A percentile compares a stretch with the other conserved stretches of the same genome.
Conservation (phyloP, 2,888 invertebrate species). For the Hemaris fuciformis region DNA sequence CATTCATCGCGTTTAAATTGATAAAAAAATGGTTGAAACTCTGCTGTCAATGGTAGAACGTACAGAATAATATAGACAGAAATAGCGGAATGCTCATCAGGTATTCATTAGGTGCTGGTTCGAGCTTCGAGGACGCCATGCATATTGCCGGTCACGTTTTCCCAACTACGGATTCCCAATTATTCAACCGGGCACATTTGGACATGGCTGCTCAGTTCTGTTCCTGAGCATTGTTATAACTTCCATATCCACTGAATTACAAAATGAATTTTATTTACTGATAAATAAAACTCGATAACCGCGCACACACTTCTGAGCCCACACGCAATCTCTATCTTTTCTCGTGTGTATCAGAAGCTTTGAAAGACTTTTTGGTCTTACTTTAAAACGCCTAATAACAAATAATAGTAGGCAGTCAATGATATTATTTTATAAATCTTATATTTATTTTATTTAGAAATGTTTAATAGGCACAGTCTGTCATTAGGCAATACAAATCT, state of each 20-base stretch:
- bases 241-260: neutral
- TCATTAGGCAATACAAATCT: too few relatives aligned
- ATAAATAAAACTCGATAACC: neutral
- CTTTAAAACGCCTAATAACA: too few relatives aligned
- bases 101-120: slow-evolving; percentile 38
- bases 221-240: neutral
- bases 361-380: too few relatives aligned
- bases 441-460: too few relatives aligned
- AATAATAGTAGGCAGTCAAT: too few relatives aligned
- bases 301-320: too few relatives aligned
- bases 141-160: slow-evolving; percentile 41
- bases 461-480: neutral
- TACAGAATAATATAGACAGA: neutral
- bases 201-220: neutral
- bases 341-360: too few relatives aligned
- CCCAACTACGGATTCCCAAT: slow-evolving; percentile 35
- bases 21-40: too few relatives aligned
- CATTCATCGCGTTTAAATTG: too few relatives aligned
- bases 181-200: slow-evolving; percentile 25
- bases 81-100: slow-evolving; percentile 25
- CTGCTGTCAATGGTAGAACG: too few relatives aligned
- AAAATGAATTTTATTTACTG: neutral
- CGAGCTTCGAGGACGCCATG: slow-evolving; percentile 34
- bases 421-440: too few relatives aligned
- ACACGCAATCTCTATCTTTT: too few relatives aligned